Base-by-base conservation (phyloP, 2,888 invertebrate genomes). In the Gerris lacustris region DNA sequence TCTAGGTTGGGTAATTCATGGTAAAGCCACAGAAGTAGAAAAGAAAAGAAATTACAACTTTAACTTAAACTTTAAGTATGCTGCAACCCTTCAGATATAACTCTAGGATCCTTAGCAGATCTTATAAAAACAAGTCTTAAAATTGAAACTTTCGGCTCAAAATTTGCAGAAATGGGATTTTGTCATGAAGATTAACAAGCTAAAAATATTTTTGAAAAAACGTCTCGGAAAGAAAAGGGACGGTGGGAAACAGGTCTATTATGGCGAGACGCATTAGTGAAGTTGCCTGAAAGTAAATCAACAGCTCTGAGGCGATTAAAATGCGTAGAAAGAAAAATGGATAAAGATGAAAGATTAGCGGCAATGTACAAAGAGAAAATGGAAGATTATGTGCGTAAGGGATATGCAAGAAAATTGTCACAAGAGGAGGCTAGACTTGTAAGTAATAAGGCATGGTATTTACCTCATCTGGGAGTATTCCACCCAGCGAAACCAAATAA, bases 211-310 rank as follows among this genome's bases (percentile, higher is more conserved):
- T 55, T 55, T 11, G 55, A 55, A 55, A 11, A 9, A 11, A 55
- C 68, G 6, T 6, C 45, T 6, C 44, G 68, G 55, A 68, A 44
- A 44, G 55, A n/a, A n/a, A 47, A 47, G 0, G 69, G 55, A 55
- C 15, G 44, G 45, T 71, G 69, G 69, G 69, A 71, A 47, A 70
- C 69, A 7, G 69, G 69, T 7, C 69, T 71, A n/a, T 45, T 71
- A 15, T 71, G 71, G 69, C 71, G 47, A 6, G 55, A 71, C 1
- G 47, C 63, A 5, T 55, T 15, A 55, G 66, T 11, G 15, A 31
- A 43, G 17, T 15, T 71, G n/a, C 71, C 71, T 11, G 55, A 70
- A 45, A 71, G 69, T 45, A 69, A 64, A 31, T 9, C 6, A 18
- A 44, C 45, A 18, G 69, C 71, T 11, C 15, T 64, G 43, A 71